These are phyloP conservation scores for Rotaria magnacalcarata DNA, from an alignment of 2,888 invertebrate genomes.

Conservation along the genomic window DNA sequence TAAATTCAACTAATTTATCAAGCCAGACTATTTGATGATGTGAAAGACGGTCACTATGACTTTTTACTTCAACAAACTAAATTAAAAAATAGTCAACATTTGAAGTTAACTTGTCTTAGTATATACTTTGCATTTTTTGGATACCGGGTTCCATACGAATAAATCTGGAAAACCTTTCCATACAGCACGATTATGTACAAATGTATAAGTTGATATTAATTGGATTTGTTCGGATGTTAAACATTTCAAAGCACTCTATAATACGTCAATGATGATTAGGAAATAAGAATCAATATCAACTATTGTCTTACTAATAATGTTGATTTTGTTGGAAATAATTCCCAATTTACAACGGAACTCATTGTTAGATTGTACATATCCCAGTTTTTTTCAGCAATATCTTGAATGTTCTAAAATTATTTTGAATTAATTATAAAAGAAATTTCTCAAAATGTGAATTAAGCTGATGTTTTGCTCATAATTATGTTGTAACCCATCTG, in stretches of 20 bases:
- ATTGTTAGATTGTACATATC: slow-evolving; percentile 22
- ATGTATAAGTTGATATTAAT: neutral
- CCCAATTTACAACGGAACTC: neutral
- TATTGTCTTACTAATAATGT: neutral
- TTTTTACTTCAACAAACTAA: slow-evolving; percentile 30
- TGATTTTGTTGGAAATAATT: slow-evolving; percentile 13
- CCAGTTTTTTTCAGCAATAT: slow-evolving; percentile 31
- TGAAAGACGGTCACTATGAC: slow-evolving; percentile 31
- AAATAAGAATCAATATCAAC: neutral
- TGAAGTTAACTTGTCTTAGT: neutral
- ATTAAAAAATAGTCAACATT: neutral
- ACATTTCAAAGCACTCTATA: neutral
- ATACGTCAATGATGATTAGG: neutral
- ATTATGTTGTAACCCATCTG: too few relatives aligned
- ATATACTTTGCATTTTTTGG: slow-evolving; percentile 24
- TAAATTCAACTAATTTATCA: slow-evolving; percentile 9
- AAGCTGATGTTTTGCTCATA: too few relatives aligned
- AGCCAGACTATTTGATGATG: slow-evolving; percentile 24
- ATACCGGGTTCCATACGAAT: slow-evolving; percentile 24
- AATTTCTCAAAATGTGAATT: too few relatives aligned
- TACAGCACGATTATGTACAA: slow-evolving; percentile 20
- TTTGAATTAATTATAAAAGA: neutral
- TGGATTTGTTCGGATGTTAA: slow-evolving; percentile 15
- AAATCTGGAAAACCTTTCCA: slow-evolving; percentile 35
- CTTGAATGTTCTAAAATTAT: neutral